Percentiles rank a stretch among this genome's conserved stretches.
Evolutionary conservation across 2,888 invertebrate genomes (phyloP).

Genomic region (Smittia sp.): DNA sequence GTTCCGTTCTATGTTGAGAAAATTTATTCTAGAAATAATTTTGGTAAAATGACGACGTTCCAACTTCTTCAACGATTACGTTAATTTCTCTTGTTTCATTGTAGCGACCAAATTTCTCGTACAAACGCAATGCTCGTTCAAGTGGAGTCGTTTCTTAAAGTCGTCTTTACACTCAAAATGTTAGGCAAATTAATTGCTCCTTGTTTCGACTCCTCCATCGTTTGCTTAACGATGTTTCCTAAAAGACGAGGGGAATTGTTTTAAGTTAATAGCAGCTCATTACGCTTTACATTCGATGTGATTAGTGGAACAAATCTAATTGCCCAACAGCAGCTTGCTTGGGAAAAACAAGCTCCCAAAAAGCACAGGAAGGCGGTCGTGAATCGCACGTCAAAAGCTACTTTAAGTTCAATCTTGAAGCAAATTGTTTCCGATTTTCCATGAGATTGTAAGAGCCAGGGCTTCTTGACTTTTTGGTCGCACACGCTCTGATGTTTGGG

Average conservation of each 20-base stretch:
- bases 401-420: background rate
- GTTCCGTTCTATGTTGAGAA: background rate
- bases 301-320: slow-evolving; percentile 27
- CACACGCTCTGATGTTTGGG: no score
- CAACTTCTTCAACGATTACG: background rate
- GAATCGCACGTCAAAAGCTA: slow-evolving; percentile 17
- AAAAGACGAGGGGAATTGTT: background rate
- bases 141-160: background rate
- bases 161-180: background rate
- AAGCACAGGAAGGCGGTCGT: slow-evolving; percentile 13
- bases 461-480: no score
- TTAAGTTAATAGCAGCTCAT: background rate
- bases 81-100: background rate
- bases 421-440: no score
- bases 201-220: background rate
- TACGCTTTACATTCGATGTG: background rate
- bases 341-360: background rate
- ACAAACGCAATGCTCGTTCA: background rate
- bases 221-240: background rate
- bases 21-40: no score
- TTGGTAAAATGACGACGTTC: background rate
- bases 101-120: background rate
- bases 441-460: no score
- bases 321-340: background rate
- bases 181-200: background rate